Percentiles rank a stretch among this genome's conserved stretches.
These are phyloP conservation scores for Alcis repandata DNA, from an alignment of 2,888 invertebrate genomes.

Conservation along the genomic window DNA sequence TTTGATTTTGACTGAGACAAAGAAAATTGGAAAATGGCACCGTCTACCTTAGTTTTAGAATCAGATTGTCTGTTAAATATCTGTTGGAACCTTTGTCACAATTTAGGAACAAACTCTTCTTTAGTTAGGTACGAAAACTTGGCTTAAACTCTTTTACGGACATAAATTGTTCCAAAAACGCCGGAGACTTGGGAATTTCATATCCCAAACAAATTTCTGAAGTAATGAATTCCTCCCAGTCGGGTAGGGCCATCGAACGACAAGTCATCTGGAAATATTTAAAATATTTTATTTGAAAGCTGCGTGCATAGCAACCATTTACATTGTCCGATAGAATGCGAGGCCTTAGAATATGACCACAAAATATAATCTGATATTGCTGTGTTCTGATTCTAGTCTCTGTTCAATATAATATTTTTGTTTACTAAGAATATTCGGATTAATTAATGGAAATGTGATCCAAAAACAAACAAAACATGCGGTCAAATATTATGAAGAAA, in stretches of 20 bases:
- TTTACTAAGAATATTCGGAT: not conserved
- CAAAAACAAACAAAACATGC: not conserved
- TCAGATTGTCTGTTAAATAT: not conserved
- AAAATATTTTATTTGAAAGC: conserved; percentile 40
- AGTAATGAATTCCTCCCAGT: conserved; percentile 69
- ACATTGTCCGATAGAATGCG: conserved; percentile 17
- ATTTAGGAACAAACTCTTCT: not conserved
- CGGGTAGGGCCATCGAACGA: conserved; percentile 52
- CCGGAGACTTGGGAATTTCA: conserved; percentile 74
- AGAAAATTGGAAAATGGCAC: not conserved
- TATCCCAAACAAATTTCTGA: conserved; percentile 76
- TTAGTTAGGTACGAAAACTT: not conserved
- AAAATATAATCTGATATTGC: conserved; percentile 22
- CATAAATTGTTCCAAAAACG: conserved; percentile 61
- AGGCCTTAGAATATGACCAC: conserved; percentile 32
- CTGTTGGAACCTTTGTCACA: not conserved
- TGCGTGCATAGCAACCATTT: conserved; percentile 30
- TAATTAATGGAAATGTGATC: conserved; percentile 15
- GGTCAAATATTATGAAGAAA: conserved; percentile 16
- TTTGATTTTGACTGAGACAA: conserved; percentile 7
- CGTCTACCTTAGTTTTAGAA: not conserved
- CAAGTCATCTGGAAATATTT: conserved; percentile 45
- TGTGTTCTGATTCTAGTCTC: too few relatives aligned
- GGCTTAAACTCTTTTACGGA: conserved; percentile 41
- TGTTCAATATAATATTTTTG: not conserved